Evolutionary conservation across 2,888 invertebrate species (phyloP), one percentile per base, ranked within the genome.

Genomic region (Drosophila neutralis): DNA sequence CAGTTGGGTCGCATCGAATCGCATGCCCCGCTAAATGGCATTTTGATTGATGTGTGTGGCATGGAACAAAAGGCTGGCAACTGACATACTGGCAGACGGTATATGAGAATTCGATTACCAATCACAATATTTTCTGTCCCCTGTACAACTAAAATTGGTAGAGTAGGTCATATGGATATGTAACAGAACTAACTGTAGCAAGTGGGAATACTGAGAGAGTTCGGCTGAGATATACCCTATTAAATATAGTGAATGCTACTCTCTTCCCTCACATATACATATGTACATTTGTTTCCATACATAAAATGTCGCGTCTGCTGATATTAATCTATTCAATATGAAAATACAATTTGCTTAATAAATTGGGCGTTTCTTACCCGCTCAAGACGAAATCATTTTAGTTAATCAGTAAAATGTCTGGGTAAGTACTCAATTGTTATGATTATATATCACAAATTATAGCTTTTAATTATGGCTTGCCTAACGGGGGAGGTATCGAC

Each of bases 1-100:
- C 38, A 42, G 49, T 69, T 49, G 27, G 49, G 49, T 83, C 72
- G 75, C 45, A 45, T 13, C 45, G 21, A 7, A 45, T 83, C 66
- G 82, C 81, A 81, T 83, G 83, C 62, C 65, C 29, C 51, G 51
- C 59, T 57, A 88, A 90, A 88, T 89, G 86, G 66, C 72, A 74
- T 72, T 90, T 83, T 90, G 85, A 90, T 86, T 90, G 85, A 86
- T 78, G 81, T 88, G 76, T 88, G 65, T 74, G 73, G 40, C 90
- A 85, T 83, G 71, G 69, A 66, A 54, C 52, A 61, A 72, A 65
- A 56, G 68, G 45, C 38, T 56, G 63, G 29, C 76, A 79, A 84
- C 82, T 76, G 79, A 66, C 66, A 78, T 60, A 31, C 60, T 76
- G 79, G 63, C 66, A 76, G 60, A 36, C 56, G 63, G 31, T 52